Conservation (phyloP, 2,797 vertebrate genomes). For the Enteromius radiatus region DNA sequence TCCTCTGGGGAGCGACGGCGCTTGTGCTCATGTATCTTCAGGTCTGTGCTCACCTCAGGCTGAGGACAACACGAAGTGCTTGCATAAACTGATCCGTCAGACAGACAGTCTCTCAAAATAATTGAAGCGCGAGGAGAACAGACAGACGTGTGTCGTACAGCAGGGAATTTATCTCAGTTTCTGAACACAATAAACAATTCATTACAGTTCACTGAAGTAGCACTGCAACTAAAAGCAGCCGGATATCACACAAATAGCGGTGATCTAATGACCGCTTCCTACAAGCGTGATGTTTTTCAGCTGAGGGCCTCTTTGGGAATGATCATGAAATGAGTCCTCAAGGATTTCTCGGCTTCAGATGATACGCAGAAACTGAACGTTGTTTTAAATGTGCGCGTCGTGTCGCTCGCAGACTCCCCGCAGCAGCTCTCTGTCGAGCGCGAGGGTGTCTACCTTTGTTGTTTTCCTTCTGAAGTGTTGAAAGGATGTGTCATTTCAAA, state of each 20-base stretch:
- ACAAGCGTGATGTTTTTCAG: not conserved
- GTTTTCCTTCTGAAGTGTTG: slow-evolving; percentile 43
- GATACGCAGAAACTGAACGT: slow-evolving; percentile 23
- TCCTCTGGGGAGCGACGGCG: slow-evolving; percentile 9
- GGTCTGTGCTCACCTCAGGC: not conserved
- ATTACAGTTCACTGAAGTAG: slow-evolving; percentile 20
- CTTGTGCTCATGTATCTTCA: slow-evolving; percentile 16
- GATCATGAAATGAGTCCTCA: slow-evolving; percentile 27
- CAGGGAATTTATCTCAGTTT: not conserved
- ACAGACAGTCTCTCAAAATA: not conserved
- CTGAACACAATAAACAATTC: slow-evolving; percentile 19
- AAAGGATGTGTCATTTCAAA: slow-evolving; percentile 35
- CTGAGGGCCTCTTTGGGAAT: not conserved
- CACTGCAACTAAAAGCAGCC: not conserved
- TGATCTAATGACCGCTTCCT: slow-evolving; percentile 34
- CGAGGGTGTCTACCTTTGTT: slow-evolving; percentile 35
- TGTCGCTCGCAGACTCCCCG: slow-evolving; percentile 7
- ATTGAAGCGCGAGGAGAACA: slow-evolving; percentile 21
- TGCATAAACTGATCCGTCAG: slow-evolving; percentile 19
- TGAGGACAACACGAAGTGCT: not conserved
- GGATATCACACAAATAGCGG: slow-evolving; percentile 28
- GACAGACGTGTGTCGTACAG: not conserved
- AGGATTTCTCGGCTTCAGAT: slow-evolving; percentile 26
- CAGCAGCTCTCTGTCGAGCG: slow-evolving; percentile 10
- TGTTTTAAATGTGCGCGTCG: slow-evolving; percentile 23